Evolutionary conservation across 37 sponge, comb jelly and placozoan species (phyloP).

Genomic region (Crambe crambe): DNA sequence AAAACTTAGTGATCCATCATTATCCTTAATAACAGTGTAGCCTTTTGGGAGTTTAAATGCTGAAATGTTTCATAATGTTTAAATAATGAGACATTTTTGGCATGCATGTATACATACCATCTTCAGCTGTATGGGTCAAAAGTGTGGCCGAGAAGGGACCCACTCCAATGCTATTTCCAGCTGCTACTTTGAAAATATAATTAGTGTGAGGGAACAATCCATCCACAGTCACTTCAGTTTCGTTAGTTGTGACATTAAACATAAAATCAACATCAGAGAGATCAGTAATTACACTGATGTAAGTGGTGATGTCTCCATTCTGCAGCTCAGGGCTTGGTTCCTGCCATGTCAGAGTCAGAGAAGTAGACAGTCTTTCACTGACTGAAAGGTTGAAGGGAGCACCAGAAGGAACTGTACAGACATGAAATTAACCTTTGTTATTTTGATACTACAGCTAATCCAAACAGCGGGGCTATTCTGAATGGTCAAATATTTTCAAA

Average conservation of each 20-base stretch:
- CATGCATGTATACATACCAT: conserved; percentile 15
- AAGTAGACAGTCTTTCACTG: neutral
- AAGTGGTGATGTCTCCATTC: neutral
- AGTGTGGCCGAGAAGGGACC: conserved; percentile 6
- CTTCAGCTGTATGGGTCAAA: neutral
- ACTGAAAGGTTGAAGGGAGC: neutral
- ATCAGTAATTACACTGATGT: neutral
- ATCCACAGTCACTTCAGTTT: neutral
- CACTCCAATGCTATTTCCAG: neutral
- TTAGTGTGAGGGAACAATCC: neutral
- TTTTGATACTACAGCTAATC: too few relatives aligned
- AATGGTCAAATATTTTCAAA: too few relatives aligned
- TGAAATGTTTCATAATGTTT: too few relatives aligned
- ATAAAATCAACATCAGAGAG: neutral
- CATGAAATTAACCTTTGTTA: too few relatives aligned
- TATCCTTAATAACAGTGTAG: too few relatives aligned
- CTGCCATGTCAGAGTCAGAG: neutral
- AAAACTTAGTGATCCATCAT: too few relatives aligned
- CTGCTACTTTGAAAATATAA: conserved; percentile 3
- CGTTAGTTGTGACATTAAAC: neutral
- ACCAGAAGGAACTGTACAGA: neutral
- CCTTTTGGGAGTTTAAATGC: too few relatives aligned
- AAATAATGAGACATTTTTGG: neutral
- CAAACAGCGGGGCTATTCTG: too few relatives aligned
- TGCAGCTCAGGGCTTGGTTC: neutral